Evolutionary conservation across 1,140 invertebrate genomes (phyloP), one percentile per base, ranked within the genome.

Genomic region (Neodiprion pinetum): DNA sequence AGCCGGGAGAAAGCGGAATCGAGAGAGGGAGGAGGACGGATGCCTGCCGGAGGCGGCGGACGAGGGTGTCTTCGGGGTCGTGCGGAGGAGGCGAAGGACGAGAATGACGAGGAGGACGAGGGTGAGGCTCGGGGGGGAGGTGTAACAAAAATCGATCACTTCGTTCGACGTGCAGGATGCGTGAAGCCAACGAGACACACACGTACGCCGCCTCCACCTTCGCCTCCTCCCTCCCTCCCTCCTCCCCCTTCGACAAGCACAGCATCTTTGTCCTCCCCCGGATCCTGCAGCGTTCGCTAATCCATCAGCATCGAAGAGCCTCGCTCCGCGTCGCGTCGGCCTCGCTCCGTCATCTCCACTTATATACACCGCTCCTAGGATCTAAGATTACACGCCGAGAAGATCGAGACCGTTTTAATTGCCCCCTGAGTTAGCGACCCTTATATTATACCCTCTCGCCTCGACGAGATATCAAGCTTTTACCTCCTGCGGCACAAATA

Each of bases 181-280:
- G 53, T 61, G 53, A 61, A 61, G 53, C 53, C 53, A 9, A 61
- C 53, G 53, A 61, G 28, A 40, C 72, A 73, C 50, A 72, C 76
- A 77, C 81, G 82, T 81, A 81, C 79, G 82, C 78, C 68, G 68
- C 74, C 8, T 40, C 73, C 47, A 70, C 65, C 68, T 47, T 9
- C 72, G 9, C n/a, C 53, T 10, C n/a, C 53, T 5, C n/a, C 53
- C 17, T 21, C 9, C 53, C n/a, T 61, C 5, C 1, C 47, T 70
- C 50, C 49, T 7, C 61, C 66, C 48, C 72, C n/a, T 0, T 47
- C 40, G 65, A 23, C 72, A 50, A 74, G 48, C 66, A 61, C 53
- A 73, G 70, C 74, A 74, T 72, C 69, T 67, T 48, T 67, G 65
- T 72, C 74, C 66, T 74, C 71, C 65, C 23, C 14, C 28, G 17